A percentile compares a stretch with the other conserved stretches of the same genome.
phyloP scores from a whole-genome alignment of 2,888 invertebrate genomes.

The Dermolepida albohirtum region DNA sequence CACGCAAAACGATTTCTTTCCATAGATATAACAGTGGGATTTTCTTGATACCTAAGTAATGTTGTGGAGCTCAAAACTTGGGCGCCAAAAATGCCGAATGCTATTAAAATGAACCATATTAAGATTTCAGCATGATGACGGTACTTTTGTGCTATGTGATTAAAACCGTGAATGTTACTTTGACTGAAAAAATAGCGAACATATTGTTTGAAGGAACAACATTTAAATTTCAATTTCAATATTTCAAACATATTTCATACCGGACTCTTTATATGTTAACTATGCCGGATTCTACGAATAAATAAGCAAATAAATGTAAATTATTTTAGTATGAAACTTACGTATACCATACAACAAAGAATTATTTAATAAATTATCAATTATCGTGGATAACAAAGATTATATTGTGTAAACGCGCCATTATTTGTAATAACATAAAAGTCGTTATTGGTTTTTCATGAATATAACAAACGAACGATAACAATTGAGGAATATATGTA shows the following conservation, averaged over 20 bases:
- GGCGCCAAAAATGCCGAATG: constrained; percentile 56
- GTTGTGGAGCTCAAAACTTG: constrained; percentile 68
- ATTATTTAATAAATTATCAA: too few species aligned
- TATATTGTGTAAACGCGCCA: too few species aligned
- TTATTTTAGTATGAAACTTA: too few species aligned
- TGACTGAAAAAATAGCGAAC: constrained; percentile 52
- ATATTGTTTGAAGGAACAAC: background rate
- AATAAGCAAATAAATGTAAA: too few species aligned
- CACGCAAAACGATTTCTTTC: constrained; percentile 78
- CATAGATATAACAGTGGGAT: constrained; percentile 80
- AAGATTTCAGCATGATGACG: constrained; percentile 56
- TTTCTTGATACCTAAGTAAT: constrained; percentile 75
- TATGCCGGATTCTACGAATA: too few species aligned
- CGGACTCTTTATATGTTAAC: too few species aligned
- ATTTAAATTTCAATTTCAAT: background rate
- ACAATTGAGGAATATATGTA: too few species aligned
- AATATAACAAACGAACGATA: too few species aligned
- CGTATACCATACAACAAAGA: too few species aligned
- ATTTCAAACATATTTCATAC: background rate
- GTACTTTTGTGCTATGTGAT: constrained; percentile 54
- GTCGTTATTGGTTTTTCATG: too few species aligned
- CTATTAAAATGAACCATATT: constrained; percentile 56
- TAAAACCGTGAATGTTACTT: constrained; percentile 60
- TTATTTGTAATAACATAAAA: too few species aligned
- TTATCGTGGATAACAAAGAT: too few species aligned